Percentiles rank a stretch among this genome's conserved stretches.
These are phyloP conservation scores for Triops cancriformis DNA, from an alignment of 1,140 invertebrate species.

Conservation along the genomic window DNA sequence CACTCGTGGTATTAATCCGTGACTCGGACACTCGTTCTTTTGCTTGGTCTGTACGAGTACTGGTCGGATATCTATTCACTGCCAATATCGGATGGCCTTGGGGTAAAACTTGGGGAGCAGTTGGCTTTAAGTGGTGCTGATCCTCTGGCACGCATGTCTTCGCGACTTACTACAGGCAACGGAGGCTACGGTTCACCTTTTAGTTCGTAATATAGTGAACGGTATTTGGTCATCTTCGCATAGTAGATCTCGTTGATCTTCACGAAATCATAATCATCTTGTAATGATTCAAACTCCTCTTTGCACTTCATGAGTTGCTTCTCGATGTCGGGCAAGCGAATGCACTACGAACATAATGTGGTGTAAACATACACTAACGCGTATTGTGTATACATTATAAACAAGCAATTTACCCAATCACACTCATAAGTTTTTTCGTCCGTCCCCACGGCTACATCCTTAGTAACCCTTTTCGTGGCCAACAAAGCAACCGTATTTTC, in stretches of 20 bases:
- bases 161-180: not conserved
- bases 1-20: not conserved
- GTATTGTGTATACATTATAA: not conserved
- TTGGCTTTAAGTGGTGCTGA: not conserved
- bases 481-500: not conserved
- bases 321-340: not conserved
- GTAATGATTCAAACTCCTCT: not conserved
- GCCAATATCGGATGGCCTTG: not conserved
- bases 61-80: not conserved
- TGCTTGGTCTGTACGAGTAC: not conserved
- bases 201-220: not conserved
- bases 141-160: not conserved
- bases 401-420: not conserved
- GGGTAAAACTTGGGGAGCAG: not conserved
- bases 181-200: not conserved
- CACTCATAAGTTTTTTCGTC: not conserved
- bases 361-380: not conserved
- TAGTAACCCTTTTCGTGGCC: not conserved
- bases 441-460: not conserved
- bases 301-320: not conserved
- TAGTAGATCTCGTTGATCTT: not conserved
- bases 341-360: not conserved
- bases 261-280: not conserved
- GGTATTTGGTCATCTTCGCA: not conserved
- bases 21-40: not conserved